These are phyloP conservation scores for Protonibea diacanthus DNA, from an alignment of 2,797 vertebrate species.

Conservation along the genomic window DNA sequence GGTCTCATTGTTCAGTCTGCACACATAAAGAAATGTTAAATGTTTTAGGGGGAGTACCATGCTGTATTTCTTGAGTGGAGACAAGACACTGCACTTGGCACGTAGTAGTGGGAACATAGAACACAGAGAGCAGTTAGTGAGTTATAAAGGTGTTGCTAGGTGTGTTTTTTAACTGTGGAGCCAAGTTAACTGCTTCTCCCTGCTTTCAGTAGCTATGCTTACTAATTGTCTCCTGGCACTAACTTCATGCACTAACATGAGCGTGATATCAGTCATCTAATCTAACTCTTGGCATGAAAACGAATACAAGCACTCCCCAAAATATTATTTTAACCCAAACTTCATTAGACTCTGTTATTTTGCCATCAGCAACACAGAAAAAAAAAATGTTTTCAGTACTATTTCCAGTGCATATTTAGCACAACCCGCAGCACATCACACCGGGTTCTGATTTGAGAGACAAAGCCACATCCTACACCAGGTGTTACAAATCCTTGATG, in stretches of 20 bases:
- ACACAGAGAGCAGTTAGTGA: background rate
- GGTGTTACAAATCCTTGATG: conserved; percentile 21
- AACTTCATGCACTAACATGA: background rate
- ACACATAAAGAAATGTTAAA: too few relatives aligned
- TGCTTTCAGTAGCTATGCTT: background rate
- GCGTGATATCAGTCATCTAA: background rate
- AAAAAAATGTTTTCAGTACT: background rate
- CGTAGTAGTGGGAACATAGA: too few relatives aligned
- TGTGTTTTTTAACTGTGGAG: background rate
- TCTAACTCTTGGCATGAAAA: background rate
- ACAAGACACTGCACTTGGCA: too few relatives aligned
- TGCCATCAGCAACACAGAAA: background rate
- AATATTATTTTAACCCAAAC: background rate
- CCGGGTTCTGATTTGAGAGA: conserved; percentile 19
- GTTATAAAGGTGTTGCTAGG: background rate
- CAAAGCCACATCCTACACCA: conserved; percentile 24
- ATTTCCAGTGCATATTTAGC: conserved; percentile 23
- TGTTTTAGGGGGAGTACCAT: too few relatives aligned
- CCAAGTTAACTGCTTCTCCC: background rate
- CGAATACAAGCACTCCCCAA: background rate
- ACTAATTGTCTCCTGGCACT: background rate
- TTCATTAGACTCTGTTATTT: background rate
- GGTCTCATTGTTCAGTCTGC: too few relatives aligned
- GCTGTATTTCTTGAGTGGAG: too few relatives aligned
- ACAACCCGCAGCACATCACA: conserved; percentile 15